Base-by-base conservation (phyloP, 2,113 vertebrate genomes). In the Cynopterus brachyotis region DNA sequence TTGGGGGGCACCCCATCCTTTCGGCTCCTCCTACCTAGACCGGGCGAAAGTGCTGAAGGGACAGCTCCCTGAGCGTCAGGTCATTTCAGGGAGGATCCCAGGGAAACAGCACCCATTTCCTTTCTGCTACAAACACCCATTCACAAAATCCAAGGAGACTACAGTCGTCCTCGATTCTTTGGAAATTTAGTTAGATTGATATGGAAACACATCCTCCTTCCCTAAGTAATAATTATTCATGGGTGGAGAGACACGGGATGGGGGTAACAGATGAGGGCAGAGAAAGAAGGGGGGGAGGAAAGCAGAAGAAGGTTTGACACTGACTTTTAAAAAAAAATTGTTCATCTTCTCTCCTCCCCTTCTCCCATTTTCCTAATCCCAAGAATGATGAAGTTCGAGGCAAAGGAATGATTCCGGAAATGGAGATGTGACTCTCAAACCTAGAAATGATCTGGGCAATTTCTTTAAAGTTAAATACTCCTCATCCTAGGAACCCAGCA, bases 141-240 rank as follows among this genome's bases (percentile, higher is more conserved):
- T 98, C 97, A 98, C 97, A 98, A 98, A 98, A 97, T n/a, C 94
- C n/a, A 50, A 89, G 37, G 59, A 83, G 47, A 53, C 75, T 76
- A 79, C 60, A 80, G 67, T 30, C 42, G 26, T 59, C 24, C 19
- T 50, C n/a, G 64, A 50, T 64, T 88, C 60, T 72, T 32, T 79
- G 32, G 55, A 57, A 88, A 89, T 93, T 81, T 42, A 82, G 73
- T 93, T 81, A 85, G 69, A 37, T 50, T 82, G 85, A 69, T 91
- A 66, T 8, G 16, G 37, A 62, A 95, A 78, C 89, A 84, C 93
- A 86, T 79, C 57, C 83, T 62, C 66, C 19, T 91, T 76, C 66
- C 35, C 37, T 92, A 62, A 69, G 55, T 19, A 64, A 24, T 94
- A 91, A 86, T 93, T 59, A 92, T 90, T 32, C 45, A 62, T 91